Conservation (phyloP, 2,888 invertebrate species). For the Taphrorychus bicolor region DNA sequence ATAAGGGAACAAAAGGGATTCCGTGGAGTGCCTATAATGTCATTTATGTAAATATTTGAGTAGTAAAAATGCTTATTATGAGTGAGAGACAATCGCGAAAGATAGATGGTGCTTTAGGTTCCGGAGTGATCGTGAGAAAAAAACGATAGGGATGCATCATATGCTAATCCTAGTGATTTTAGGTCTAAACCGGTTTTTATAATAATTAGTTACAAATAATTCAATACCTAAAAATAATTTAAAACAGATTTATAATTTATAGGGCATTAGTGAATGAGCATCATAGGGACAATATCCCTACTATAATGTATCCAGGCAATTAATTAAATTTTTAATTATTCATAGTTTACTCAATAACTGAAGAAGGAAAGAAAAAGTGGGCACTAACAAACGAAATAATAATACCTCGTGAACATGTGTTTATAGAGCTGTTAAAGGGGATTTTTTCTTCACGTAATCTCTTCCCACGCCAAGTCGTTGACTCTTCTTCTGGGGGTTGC, state of each 20-base stretch:
- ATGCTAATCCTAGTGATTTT: not conserved
- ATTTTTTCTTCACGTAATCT: conserved; percentile 27
- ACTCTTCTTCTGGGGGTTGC: conserved; percentile 29
- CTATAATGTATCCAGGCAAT: not conserved
- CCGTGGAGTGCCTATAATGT: conserved; percentile 35
- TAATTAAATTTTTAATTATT: not conserved
- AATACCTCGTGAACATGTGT: conserved; percentile 28
- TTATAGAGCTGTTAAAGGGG: conserved; percentile 14
- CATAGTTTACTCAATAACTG: not conserved
- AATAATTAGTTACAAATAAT: too few relatives aligned
- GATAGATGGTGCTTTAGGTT: conserved; percentile 49
- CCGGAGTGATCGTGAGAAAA: conserved; percentile 48
- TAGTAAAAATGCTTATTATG: conserved; percentile 51
- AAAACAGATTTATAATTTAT: too few relatives aligned
- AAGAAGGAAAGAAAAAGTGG: conserved; percentile 33
- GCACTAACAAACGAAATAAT: conserved; percentile 16
- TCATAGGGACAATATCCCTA: too few relatives aligned
- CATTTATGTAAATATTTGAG: conserved; percentile 45
- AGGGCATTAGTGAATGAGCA: too few relatives aligned
- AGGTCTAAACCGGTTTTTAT: too few relatives aligned
- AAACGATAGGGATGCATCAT: conserved; percentile 14
- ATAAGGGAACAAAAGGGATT: conserved; percentile 33
- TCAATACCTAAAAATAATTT: too few relatives aligned
- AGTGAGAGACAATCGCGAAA: conserved; percentile 43
- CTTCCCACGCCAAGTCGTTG: conserved; percentile 36